Percentiles rank a stretch among this genome's conserved stretches.
Evolutionary conservation across 2,797 vertebrate genomes (phyloP).

Genomic region (Pogonophryne albipinna): DNA sequence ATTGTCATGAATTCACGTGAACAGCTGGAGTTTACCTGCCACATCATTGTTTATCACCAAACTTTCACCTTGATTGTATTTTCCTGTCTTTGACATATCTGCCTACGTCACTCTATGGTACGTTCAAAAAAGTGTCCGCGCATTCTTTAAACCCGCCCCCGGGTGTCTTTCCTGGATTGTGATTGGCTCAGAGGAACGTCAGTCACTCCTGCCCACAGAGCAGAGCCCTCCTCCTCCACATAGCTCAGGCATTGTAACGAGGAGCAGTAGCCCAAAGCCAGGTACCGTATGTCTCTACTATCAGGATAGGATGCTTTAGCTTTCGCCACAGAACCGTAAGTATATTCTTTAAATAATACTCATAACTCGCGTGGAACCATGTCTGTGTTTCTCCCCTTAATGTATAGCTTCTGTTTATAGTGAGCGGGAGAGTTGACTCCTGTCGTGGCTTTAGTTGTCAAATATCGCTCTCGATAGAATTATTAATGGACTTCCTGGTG

Average conservation of each 20-base stretch:
- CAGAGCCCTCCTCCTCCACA: slow-evolving; percentile 40
- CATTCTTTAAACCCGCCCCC: not conserved
- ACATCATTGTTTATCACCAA: not conserved
- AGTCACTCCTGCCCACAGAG: slow-evolving; percentile 19
- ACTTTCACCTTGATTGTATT: slow-evolving; percentile 39
- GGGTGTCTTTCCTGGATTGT: fast-evolving
- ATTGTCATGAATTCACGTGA: not conserved
- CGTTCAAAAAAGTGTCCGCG: slow-evolving; percentile 29
- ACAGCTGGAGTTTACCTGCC: slow-evolving; percentile 12
- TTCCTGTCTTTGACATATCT: not conserved
- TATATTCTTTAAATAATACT: not conserved
- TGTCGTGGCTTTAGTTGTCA: slow-evolving; percentile 11
- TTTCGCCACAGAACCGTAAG: slow-evolving; percentile 64
- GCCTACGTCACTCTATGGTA: slow-evolving; percentile 48
- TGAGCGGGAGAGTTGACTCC: slow-evolving; percentile 25
- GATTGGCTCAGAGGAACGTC: slow-evolving; percentile 51
- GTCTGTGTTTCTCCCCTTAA: not conserved
- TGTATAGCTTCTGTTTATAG: slow-evolving; percentile 27
- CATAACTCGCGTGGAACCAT: not conserved
- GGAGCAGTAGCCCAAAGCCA: slow-evolving; percentile 10
- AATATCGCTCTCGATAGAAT: slow-evolving; percentile 73
- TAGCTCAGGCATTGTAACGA: slow-evolving; percentile 34
- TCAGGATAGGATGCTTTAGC: slow-evolving; percentile 56
- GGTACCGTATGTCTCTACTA: not conserved
- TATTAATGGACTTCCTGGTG: slow-evolving; percentile 62